A percentile compares a stretch with the other conserved stretches of the same genome.
phyloP scores from a whole-genome alignment of 1,140 invertebrate species.

The Psix sp. region DNA sequence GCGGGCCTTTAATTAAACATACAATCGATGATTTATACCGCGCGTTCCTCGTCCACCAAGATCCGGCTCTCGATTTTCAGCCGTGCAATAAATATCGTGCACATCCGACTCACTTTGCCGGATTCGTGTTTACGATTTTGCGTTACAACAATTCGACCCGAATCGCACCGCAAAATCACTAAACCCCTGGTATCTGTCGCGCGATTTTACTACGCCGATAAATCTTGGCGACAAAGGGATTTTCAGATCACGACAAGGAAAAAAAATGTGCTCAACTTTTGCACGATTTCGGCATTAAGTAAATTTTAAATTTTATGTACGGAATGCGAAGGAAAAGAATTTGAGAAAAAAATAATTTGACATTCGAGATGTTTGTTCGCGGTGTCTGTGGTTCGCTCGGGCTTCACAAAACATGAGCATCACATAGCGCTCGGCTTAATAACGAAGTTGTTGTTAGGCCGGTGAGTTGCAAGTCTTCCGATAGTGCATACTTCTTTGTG shows the following conservation, averaged over 20 bases:
- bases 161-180: conserved; percentile 37
- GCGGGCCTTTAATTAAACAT: conserved; percentile 56
- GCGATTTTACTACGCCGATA: conserved; percentile 33
- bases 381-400: conserved; percentile 9
- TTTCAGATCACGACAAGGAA: no score
- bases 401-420: conserved; percentile 45
- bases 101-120: conserved; percentile 42
- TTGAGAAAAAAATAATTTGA: conserved; percentile 26
- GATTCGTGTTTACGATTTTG: conserved; percentile 48
- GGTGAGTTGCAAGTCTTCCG: conserved; percentile 49
- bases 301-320: no score
- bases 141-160: conserved; percentile 34
- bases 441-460: conserved; percentile 58
- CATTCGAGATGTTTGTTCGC: conserved; percentile 27
- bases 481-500: conserved; percentile 52
- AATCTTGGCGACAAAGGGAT: no score
- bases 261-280: no score
- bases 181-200: conserved; percentile 33
- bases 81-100: conserved; percentile 38
- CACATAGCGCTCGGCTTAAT: conserved; percentile 50
- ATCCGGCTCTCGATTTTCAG: conserved; percentile 42
- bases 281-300: no score
- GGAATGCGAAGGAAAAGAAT: no score
- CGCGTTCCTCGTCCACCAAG: conserved; percentile 26
- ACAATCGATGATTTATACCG: conserved; percentile 55